Conservation (phyloP, 1,140 invertebrate genomes). For the Chironomus tepperi region DNA sequence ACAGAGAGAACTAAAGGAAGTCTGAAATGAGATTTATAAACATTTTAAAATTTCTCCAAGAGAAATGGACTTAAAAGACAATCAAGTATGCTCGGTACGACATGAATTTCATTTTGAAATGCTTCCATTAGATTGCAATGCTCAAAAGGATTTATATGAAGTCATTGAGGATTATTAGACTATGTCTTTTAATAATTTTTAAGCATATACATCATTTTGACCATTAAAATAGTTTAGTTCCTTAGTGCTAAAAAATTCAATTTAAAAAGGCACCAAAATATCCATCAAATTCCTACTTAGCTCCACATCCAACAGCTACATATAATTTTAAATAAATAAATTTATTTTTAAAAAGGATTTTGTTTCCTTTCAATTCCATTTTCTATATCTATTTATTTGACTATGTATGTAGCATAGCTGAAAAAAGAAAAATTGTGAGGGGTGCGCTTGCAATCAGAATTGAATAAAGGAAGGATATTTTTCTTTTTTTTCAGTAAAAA, state of each 20-base stretch:
- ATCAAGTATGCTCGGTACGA: too few relatives aligned
- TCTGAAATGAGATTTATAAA: too few relatives aligned
- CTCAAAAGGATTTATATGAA: too few relatives aligned
- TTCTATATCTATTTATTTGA: not conserved
- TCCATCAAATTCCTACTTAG: not conserved
- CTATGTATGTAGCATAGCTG: not conserved
- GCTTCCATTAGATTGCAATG: too few relatives aligned
- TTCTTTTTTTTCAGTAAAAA: not conserved
- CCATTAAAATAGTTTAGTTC: too few relatives aligned
- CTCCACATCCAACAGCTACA: not conserved
- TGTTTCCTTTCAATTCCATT: not conserved
- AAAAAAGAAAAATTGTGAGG: not conserved
- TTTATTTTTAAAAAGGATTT: slow-evolving; percentile 12
- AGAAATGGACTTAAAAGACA: too few relatives aligned
- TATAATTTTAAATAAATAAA: slow-evolving; percentile 6
- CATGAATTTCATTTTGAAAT: too few relatives aligned
- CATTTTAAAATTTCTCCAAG: too few relatives aligned
- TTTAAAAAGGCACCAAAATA: not conserved
- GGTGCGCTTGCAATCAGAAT: not conserved
- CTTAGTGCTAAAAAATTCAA: not conserved
- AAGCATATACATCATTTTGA: too few relatives aligned
- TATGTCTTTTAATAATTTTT: too few relatives aligned
- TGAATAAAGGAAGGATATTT: slow-evolving; percentile 14
- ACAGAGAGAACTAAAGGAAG: too few relatives aligned
- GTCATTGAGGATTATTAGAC: too few relatives aligned